Evolutionary conservation across 2,888 invertebrate genomes (phyloP).

Genomic region (Agonopterix heracliana): DNA sequence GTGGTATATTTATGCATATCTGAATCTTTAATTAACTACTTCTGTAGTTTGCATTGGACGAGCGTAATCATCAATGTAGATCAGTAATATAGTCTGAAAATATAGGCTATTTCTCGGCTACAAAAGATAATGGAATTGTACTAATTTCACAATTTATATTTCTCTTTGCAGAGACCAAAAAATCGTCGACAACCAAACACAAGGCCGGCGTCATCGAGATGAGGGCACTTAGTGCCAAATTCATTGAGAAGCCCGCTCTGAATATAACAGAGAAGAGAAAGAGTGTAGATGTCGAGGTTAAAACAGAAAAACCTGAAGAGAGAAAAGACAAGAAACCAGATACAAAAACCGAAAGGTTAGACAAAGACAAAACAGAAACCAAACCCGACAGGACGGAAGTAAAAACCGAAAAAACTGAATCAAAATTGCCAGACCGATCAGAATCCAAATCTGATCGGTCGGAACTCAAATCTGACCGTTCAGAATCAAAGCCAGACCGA

Average conservation of each 20-base stretch:
- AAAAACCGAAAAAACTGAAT: slow-evolving; percentile 11
- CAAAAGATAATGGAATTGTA: too few relatives aligned
- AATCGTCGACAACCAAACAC: slow-evolving; percentile 46
- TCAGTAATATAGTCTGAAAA: too few relatives aligned
- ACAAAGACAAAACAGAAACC: slow-evolving; percentile 13
- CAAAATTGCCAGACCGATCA: too few relatives aligned
- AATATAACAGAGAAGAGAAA: slow-evolving; percentile 50
- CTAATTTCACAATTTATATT: background rate
- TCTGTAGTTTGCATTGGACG: too few relatives aligned
- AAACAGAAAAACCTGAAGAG: slow-evolving; percentile 33
- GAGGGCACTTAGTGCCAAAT: slow-evolving; percentile 65
- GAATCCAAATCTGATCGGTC: background rate
- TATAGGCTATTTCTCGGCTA: too few relatives aligned
- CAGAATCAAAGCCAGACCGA: background rate
- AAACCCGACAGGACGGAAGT: slow-evolving; percentile 16
- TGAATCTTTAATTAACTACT: too few relatives aligned
- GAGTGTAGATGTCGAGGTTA: slow-evolving; percentile 45
- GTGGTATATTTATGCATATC: too few relatives aligned
- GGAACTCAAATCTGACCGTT: background rate
- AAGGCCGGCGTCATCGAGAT: slow-evolving; percentile 69
- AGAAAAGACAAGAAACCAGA: slow-evolving; percentile 27
- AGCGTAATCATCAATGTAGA: too few relatives aligned
- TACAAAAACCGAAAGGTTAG: slow-evolving; percentile 9
- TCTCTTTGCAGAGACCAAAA: slow-evolving; percentile 48
- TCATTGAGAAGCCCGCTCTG: slow-evolving; percentile 52